Conservation (phyloP, 2,888 invertebrate species). For the Dicranocentrus wangi region DNA sequence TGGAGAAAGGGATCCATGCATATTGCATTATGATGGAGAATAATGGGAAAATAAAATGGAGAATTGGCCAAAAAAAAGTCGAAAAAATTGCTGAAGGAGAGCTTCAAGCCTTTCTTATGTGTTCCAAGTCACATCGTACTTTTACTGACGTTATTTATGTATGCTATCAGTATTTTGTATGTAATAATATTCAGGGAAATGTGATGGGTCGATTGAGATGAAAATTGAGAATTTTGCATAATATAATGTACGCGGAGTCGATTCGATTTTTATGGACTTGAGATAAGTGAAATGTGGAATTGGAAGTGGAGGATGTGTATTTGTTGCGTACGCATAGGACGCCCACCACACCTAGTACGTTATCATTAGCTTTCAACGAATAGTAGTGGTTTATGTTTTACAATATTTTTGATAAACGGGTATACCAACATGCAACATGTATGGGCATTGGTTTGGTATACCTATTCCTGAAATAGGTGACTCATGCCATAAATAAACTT, state of each 20-base stretch:
- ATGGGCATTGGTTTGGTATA: too few species aligned
- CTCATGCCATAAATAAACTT: too few species aligned
- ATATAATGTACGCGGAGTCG: conserved; percentile 7
- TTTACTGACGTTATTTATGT: neutral
- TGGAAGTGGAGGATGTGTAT: neutral
- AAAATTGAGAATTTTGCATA: conserved; percentile 49
- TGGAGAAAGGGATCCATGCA: conserved; percentile 14
- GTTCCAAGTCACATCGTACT: conserved; percentile 6
- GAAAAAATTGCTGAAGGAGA: neutral
- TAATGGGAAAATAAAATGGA: conserved; percentile 42
- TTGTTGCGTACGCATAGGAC: too few species aligned
- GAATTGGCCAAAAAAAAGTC: conserved; percentile 2
- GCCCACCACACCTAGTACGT: too few species aligned
- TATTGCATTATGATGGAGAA: conserved; percentile 47
- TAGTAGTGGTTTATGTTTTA: too few species aligned
- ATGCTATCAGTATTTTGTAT: neutral
- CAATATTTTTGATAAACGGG: too few species aligned
- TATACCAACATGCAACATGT: too few species aligned
- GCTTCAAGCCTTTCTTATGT: neutral
- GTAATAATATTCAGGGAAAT: neutral
- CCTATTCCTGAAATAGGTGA: too few species aligned
- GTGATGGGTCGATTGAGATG: conserved; percentile 37
- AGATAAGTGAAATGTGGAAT: neutral
- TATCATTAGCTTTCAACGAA: too few species aligned
- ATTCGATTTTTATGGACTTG: neutral